Base-by-base conservation (phyloP, 2,113 vertebrate genomes). In the Psilopsiagon aurifrons region DNA sequence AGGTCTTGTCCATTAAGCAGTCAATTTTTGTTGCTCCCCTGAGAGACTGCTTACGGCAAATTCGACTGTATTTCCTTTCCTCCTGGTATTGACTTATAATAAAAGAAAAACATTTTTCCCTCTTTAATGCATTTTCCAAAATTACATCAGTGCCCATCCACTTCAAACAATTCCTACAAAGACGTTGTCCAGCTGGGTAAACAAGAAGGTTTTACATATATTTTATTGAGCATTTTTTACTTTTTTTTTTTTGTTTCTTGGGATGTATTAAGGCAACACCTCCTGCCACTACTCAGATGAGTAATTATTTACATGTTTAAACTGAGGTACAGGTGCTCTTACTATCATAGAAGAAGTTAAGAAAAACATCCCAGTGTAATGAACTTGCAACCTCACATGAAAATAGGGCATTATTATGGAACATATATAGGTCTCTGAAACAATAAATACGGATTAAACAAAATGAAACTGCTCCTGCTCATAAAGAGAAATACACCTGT, bases 51-150 rank as follows among this genome's bases (percentile, higher is more conserved):
- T 95, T 92, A 89, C 9, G 10, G 92, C 81, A 94, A 83, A 67
- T 83, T 92, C 93, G 90, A 81, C 81, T 86, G 67, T 91, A 91
- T 94, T 97, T 93, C 80, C 75, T 97, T 95, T 84, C 79, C 87
- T 94, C 44, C 44, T 90, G 43, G 60, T 95, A 96, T 67, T 95
- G 95, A 95, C 83, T 92, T 96, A 86, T 46, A 92, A 96, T 89
- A 97, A 93, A 97, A 94, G 77, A 82, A 97, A 97, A 97, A 92
- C 24, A 83, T 94, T 93, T 96, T 95, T 51, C 64, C 31, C 73
- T 52, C 6, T 83, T 96, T 86, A 90, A 92, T 91, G 63, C 66
- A 79, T 96, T 96, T 94, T 92, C 57, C 87, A 96, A 94, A 96
- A 94, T 97, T 87, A 70, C 88, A 84, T 95, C 91, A 83, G 41